Evolutionary conservation across 1,140 invertebrate species (phyloP), one percentile per base, ranked within the genome.

Genomic region (Lithobius niger): DNA sequence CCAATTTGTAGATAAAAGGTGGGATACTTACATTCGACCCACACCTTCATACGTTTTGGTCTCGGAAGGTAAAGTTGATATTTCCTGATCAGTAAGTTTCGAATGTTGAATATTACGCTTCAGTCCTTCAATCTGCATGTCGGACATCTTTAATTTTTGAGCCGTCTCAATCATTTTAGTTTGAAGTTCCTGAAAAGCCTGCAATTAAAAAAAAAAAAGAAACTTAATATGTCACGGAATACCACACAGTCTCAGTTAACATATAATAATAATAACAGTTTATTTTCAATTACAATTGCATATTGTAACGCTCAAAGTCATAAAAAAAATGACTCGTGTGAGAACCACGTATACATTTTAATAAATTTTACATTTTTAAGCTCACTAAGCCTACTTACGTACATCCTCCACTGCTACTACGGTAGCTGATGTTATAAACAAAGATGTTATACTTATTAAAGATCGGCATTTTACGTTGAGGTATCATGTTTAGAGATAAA

Each of bases 101-200:
- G 82, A 77, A 64, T 82, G 82, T 52, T 82, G 76, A 59, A 84
- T 82, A 15, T 75, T 74, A 51, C 80, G 70, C 59, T 80, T 82
- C 15, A 89, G 66, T 3, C 74, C 75, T 36, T 83, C 82, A 56
- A 89, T 84, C 73, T 91, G 85, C 1, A 82, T 67, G 69, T 89
- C 86, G 10, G 84, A 79, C 36, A 88, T 64, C 66, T 83, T 82
- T 42, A 90, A 70, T 69, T 88, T 88, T 66, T 88, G 83, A 53
- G 74, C 79, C 1, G 86, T 87, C 59, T 83, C 82, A 1, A 86
- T 72, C 77, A 86, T 80, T 72, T 89, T 90, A n/a, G 78, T 74
- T 65, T 91, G 87, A 31, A 91, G 70, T 60, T 91, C 86, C 24
- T 77, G 68, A 66, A 93, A 91, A 10, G 87, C 88, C 77, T 89